A percentile compares a stretch with the other conserved stretches of the same genome.
Evolutionary conservation across 2,888 invertebrate genomes (phyloP).

Genomic region (Sycophila texana): DNA sequence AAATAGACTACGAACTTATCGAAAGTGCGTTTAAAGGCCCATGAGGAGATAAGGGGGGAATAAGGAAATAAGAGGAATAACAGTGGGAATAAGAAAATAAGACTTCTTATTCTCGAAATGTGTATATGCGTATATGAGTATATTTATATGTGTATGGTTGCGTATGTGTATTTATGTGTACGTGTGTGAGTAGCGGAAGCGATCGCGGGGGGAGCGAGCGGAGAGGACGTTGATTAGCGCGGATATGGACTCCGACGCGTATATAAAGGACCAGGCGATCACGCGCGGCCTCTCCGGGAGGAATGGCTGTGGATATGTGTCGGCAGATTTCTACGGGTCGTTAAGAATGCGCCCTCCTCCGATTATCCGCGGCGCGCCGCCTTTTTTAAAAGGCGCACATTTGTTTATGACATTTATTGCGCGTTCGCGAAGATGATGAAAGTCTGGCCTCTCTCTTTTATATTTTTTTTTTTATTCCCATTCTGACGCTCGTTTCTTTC

Average conservation of each 20-base stretch:
- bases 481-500: not conserved
- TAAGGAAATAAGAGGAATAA: no score
- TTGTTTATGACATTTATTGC: slow-evolving; percentile 56
- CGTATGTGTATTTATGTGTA: no score
- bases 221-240: slow-evolving; percentile 53
- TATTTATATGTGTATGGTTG: no score
- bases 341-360: slow-evolving; percentile 41
- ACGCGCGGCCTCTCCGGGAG: not conserved
- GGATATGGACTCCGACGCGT: slow-evolving; percentile 51
- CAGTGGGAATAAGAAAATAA: no score
- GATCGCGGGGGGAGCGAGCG: slow-evolving; percentile 21
- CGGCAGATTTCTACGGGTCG: slow-evolving; percentile 49
- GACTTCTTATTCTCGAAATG: no score
- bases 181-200: not conserved
- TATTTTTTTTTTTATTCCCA: not conserved
- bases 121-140: no score
- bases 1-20: no score
- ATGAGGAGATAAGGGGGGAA: no score
- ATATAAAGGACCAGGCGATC: slow-evolving; percentile 42
- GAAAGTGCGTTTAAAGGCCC: no score
- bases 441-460: slow-evolving; percentile 6
- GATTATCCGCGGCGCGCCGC: not conserved
- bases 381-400: slow-evolving; percentile 47
- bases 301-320: slow-evolving; percentile 50
- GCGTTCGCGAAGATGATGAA: slow-evolving; percentile 48